These are phyloP conservation scores for Anaspis maculata DNA, from an alignment of 2,888 invertebrate species.

Conservation along the genomic window DNA sequence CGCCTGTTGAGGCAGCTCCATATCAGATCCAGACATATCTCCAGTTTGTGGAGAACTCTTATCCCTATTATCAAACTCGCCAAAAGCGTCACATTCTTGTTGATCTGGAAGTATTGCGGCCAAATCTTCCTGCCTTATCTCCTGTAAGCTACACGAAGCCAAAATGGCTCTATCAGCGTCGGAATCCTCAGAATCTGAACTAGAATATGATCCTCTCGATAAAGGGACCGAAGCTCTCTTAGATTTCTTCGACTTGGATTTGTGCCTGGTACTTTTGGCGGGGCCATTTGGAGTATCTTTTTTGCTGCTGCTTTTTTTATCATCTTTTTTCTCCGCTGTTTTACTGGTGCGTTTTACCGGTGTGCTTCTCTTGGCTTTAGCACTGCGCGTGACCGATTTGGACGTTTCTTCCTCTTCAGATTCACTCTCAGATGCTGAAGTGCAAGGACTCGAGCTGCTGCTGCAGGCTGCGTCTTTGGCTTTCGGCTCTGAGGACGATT, in stretches of 20 bases:
- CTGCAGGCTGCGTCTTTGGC: no score
- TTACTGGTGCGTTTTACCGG: no score
- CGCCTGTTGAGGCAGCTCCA: conserved; percentile 64
- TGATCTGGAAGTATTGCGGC: conserved; percentile 71
- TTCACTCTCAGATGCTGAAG: conserved; percentile 46
- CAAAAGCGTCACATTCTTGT: conserved; percentile 47
- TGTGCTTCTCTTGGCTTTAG: no score
- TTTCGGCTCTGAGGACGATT: conserved; percentile 33
- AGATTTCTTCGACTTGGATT: conserved; percentile 20
- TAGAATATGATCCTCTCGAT: conserved; percentile 34
- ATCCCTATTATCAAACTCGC: conserved; percentile 39
- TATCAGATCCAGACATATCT: conserved; percentile 63
- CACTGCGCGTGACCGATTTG: conserved; percentile 3
- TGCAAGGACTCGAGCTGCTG: conserved; percentile 43
- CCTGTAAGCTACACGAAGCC: conserved; percentile 52
- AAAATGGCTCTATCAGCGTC: conserved; percentile 50
- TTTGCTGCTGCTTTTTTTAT: conserved; percentile 29
- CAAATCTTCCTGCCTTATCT: conserved; percentile 71
- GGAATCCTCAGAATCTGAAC: conserved; percentile 34
- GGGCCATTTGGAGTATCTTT: no score
- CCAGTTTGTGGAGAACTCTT: conserved; percentile 31
- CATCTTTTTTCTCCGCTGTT: conserved; percentile 6
- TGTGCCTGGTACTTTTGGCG: conserved; percentile 22
- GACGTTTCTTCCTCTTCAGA: conserved; percentile 33
- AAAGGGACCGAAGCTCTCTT: conserved; percentile 38